A percentile compares a stretch with the other conserved stretches of the same genome.
Evolutionary conservation across 1,140 invertebrate species (phyloP).

Genomic region (Eriocheir sinensis): DNA sequence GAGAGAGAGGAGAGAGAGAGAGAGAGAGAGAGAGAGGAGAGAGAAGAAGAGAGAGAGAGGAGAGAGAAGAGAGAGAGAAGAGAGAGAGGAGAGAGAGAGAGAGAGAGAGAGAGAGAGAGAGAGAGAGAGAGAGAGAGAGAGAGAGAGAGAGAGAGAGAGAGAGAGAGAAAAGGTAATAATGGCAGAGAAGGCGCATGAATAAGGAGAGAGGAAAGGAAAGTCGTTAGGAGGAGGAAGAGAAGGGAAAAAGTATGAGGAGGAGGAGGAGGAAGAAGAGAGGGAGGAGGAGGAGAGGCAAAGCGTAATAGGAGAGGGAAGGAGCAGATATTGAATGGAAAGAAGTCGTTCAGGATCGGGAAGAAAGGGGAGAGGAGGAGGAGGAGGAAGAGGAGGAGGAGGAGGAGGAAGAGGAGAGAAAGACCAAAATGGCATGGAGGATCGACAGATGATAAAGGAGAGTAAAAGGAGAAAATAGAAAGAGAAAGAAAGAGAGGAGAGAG

Average conservation of each 20-base stretch:
- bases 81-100: background rate
- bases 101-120: background rate
- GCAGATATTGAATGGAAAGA: background rate
- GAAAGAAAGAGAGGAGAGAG: no score
- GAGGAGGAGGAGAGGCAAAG: background rate
- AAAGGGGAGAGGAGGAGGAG: background rate
- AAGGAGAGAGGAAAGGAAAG: background rate
- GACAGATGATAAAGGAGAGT: background rate
- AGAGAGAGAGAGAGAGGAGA: background rate
- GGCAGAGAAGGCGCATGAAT: background rate
- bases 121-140: background rate
- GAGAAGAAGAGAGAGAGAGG: background rate
- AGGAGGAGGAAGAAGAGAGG: background rate
- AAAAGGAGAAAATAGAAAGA: no score
- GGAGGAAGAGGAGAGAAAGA: slow-evolving; percentile 14
- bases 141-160: background rate
- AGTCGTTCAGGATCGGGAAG: background rate
- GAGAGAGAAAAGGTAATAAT: background rate
- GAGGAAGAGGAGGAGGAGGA: background rate
- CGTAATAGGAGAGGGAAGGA: background rate
- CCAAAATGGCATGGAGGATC: background rate
- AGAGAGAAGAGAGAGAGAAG: background rate
- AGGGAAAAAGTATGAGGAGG: background rate
- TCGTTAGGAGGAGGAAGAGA: background rate
- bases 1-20: background rate